phyloP scores from a whole-genome alignment of 2,113 vertebrate species.

The Microcebus murinus region DNA sequence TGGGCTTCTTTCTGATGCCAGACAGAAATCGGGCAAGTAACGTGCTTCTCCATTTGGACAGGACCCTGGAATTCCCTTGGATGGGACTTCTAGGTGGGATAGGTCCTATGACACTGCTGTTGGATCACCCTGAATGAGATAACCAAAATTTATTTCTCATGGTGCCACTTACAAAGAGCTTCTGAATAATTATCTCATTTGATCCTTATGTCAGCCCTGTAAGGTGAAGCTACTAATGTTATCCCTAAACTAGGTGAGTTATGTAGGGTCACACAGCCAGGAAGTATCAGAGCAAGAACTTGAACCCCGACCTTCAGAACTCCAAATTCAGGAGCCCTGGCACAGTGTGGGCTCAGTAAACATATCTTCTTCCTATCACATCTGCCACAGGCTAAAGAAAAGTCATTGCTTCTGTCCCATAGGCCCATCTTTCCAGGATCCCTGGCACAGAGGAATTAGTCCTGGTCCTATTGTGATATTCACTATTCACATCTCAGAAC shows the following conservation, averaged over 20 bases:
- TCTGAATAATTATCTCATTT: background rate
- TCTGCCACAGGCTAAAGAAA: background rate
- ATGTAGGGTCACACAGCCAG: background rate
- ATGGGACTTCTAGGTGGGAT: background rate
- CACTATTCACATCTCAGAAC: background rate
- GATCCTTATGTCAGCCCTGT: background rate
- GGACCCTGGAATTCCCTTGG: conserved; percentile 67
- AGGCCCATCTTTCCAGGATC: background rate
- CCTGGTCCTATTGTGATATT: background rate
- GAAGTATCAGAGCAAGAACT: background rate
- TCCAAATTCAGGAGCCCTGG: background rate
- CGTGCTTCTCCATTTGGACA: conserved; percentile 51
- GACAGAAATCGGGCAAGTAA: conserved; percentile 7
- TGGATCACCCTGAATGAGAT: conserved; percentile 34
- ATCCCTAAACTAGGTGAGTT: background rate
- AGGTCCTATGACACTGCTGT: background rate
- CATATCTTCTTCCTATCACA: background rate
- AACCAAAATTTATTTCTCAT: conserved; percentile 33
- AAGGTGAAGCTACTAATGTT: background rate
- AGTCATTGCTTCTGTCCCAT: background rate
- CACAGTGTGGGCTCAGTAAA: background rate
- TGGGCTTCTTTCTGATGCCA: background rate
- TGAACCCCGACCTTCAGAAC: background rate
- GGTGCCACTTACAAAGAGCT: background rate
- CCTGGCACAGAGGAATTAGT: background rate